phyloP scores from a whole-genome alignment of 2,113 vertebrate species.

The Procapra przewalskii region DNA sequence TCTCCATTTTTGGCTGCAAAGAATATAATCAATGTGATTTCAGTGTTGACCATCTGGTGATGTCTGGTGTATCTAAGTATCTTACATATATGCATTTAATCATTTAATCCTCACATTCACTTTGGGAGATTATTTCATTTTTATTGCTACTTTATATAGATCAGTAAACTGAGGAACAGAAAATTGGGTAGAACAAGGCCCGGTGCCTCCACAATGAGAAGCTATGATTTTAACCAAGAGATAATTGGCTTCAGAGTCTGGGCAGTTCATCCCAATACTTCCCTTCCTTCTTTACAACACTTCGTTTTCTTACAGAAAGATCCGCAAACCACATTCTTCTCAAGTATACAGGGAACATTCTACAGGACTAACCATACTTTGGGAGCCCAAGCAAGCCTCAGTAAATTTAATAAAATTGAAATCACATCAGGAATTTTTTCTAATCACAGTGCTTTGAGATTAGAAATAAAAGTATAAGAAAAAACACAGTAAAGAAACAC shows the following conservation, averaged over 20 bases:
- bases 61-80: background rate
- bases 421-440: background rate
- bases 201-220: background rate
- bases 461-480: background rate
- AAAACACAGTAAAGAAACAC: background rate
- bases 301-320: background rate
- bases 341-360: background rate
- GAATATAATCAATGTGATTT: background rate
- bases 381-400: background rate
- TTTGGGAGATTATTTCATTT: background rate
- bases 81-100: background rate
- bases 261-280: background rate
- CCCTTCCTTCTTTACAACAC: background rate
- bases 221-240: background rate
- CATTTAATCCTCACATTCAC: background rate
- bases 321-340: background rate
- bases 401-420: background rate
- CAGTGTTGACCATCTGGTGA: background rate
- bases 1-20: background rate
- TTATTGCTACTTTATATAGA: background rate
- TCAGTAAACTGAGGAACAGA: background rate
- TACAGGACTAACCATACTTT: background rate
- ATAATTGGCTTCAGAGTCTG: background rate
- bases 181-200: background rate
- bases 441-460: background rate